Conservation (phyloP, 2,888 invertebrate genomes). For the Sinopyrophorus schimmeli region DNA sequence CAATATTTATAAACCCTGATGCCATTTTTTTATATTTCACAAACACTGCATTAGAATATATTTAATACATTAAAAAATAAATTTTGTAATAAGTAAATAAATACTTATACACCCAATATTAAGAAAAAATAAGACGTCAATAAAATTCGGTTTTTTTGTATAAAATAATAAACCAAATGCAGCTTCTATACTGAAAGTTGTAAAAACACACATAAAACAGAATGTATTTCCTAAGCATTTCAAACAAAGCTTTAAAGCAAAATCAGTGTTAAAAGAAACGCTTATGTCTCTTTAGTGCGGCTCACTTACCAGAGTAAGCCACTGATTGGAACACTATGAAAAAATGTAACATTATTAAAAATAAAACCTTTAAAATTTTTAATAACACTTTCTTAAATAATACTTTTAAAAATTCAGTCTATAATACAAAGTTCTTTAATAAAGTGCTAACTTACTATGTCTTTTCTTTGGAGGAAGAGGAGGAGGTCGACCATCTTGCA, state of each 20-base stretch:
- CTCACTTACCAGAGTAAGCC: constrained; percentile 93
- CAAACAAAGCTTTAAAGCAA: constrained; percentile 16
- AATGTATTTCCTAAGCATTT: background rate
- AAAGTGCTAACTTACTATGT: constrained; percentile 82
- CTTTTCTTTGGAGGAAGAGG: constrained; percentile 92
- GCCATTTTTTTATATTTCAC: too few relatives aligned
- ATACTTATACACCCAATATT: too few relatives aligned
- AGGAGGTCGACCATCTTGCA: constrained; percentile 71
- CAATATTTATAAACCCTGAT: too few relatives aligned
- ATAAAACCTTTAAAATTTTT: constrained; percentile 35
- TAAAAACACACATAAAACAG: background rate
- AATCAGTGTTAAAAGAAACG: constrained; percentile 15
- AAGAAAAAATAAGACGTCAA: too few relatives aligned
- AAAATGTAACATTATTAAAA: constrained; percentile 51
- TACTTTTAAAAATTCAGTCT: too few relatives aligned
- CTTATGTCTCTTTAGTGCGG: constrained; percentile 45
- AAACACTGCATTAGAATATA: too few relatives aligned
- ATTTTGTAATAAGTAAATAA: too few relatives aligned
- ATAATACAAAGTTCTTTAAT: too few relatives aligned
- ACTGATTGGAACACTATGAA: constrained; percentile 91
- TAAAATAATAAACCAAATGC: background rate
- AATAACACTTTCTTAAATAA: too few relatives aligned
- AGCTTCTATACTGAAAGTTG: background rate
- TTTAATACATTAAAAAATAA: too few relatives aligned
- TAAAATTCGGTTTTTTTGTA: too few relatives aligned